phyloP scores from a whole-genome alignment of 2,797 vertebrate genomes.

The Heteromormyrus szaboi region DNA sequence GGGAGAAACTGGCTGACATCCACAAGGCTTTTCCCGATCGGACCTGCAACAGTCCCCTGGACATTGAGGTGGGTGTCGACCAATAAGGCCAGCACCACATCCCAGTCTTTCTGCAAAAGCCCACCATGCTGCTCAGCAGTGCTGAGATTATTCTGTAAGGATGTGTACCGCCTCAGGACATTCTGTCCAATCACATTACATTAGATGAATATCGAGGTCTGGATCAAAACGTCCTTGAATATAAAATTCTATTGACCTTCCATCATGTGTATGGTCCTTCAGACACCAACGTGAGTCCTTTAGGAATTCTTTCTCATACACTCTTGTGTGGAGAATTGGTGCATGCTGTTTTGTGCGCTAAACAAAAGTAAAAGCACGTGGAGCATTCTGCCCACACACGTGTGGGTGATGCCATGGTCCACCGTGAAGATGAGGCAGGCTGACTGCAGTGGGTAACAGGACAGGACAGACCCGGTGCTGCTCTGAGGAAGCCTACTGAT shows the following conservation, averaged over 20 bases:
- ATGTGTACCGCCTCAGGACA: neutral
- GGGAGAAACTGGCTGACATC: conserved; percentile 83
- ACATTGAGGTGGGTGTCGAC: conserved; percentile 74
- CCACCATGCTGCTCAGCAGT: neutral
- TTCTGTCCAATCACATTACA: neutral
- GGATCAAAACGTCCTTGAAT: neutral
- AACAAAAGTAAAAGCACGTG: neutral
- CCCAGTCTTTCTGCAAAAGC: neutral
- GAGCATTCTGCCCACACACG: neutral
- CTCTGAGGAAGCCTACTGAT: neutral
- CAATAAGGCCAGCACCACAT: neutral
- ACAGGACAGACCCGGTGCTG: neutral
- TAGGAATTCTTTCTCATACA: neutral
- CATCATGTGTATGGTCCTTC: neutral
- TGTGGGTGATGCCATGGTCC: neutral
- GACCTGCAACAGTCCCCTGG: conserved; percentile 76
- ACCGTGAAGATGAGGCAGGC: neutral
- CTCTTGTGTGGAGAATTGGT: neutral
- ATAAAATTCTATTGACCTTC: neutral
- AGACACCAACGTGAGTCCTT: neutral
- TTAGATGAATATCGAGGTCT: neutral
- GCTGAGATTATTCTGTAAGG: neutral
- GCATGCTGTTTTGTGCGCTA: neutral
- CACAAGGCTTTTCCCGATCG: conserved; percentile 69
- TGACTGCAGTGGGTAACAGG: neutral